Base-by-base conservation (phyloP, 1,140 invertebrate genomes). In the Drosophila nigrodunni region DNA sequence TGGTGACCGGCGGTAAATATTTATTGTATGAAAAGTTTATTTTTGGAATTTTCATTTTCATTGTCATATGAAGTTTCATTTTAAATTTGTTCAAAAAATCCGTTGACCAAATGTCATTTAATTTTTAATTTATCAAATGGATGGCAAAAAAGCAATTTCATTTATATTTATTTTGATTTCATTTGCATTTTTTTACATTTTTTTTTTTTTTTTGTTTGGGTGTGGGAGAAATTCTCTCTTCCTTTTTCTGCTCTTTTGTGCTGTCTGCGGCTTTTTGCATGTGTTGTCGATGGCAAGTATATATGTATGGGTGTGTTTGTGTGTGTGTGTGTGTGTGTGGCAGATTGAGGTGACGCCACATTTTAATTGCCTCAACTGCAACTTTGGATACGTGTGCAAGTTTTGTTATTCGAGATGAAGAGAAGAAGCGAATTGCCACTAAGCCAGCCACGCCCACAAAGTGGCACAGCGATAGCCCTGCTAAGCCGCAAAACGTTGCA, bases 401-500 rank as follows among this genome's bases (percentile, higher is more conserved):
- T 88, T 77, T 78, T 66, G 76, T 87, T 34, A 54, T 62, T 13
- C 37, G 39, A 8, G 2, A 43, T 34, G 5, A 8, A 25, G 25
- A 25, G 50, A 3, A 7, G n/a, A 2, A 21, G 25, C 11, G 65
- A 8, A n/a, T 47, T 43, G 64, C 71, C 64, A 74, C 71, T 74
- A 74, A 78, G 62, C 76, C 57, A 70, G 52, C 37, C 61, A 67
- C 55, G 44, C 55, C 64, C 43, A 30, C 25, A 41, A 67, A 71
- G 78, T 75, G 82, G 76, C 76, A 30, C 65, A 82, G 54, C 18
- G 83, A 88, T 88, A 77, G 78, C 21, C 80, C 62, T 72, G 82
- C 83, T 88, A 83, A 88, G 83, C 83, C 85, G 80, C 83, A 87
- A 87, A 87, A 79, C 61, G 79, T 78, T 87, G 68, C 79, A 67